Base-by-base conservation (phyloP, 1,140 invertebrate species). In the Oppia nitens region DNA sequence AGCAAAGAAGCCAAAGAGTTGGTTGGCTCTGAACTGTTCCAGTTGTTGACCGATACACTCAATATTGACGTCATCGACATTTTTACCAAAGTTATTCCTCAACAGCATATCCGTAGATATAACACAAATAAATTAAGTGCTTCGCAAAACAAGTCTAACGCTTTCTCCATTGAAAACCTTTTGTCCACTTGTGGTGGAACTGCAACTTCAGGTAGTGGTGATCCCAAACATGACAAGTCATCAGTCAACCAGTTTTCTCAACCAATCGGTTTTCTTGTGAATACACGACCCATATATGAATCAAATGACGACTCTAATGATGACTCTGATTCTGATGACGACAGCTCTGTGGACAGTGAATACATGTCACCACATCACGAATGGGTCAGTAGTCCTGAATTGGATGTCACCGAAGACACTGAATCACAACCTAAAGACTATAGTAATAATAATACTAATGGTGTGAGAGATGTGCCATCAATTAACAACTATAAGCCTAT, bases 1-100 rank as follows among this genome's bases (percentile, higher is more conserved):
- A 26, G 20, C 12, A 67, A 68, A 56, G 62, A 63, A 53, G 27
- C 64, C 1, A 47, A 58, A 20, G 65, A 68, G n/a, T 53, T 68
- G 11, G 56, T 68, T 0, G 67, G 67, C 2, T n/a, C 11, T 14
- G 67, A 68, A n/a, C 63, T 57, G 23, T 66, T 32, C 47, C 20
- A 26, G 0, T 59, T 67, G 12, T 61, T 68, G 21, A 14, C 25
- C 14, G 66, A 65, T 12, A 54, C 60, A 1, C 54, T 67, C 51
- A 61, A 57, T 12, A 55, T 66, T 27, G 63, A 66, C 21, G 60
- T 64, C 2, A 45, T 14, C 25, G 63, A 61, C 17, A 32, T 65
- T 1, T 47, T 68, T 49, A 58, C 24, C 12, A 64, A 64, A 28
- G 32, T 59, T 12, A 20, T 52, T 24, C 24, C 21, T n/a, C 17